Evolutionary conservation across 2,888 invertebrate species (phyloP).

Genomic region (Cheilosia impressa): DNA sequence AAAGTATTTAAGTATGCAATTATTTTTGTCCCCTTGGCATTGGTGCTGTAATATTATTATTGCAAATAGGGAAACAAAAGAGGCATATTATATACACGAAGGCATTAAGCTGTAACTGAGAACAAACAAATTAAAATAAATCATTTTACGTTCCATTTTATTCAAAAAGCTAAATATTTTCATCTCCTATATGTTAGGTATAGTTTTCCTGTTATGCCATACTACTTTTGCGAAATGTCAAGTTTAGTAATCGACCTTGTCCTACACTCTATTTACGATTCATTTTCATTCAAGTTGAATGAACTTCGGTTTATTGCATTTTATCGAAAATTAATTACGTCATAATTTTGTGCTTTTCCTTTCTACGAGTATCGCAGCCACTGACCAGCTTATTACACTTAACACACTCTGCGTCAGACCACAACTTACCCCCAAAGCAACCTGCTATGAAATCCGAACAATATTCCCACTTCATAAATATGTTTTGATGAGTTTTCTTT

Average conservation of each 20-base stretch:
- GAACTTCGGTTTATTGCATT: slow-evolving; percentile 39
- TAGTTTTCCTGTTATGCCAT: not conserved
- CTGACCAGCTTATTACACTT: slow-evolving; percentile 10
- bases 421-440: slow-evolving; percentile 85
- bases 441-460: slow-evolving; percentile 85
- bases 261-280: slow-evolving; percentile 33
- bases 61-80: too few relatives aligned
- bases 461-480: slow-evolving; percentile 81
- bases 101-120: not conserved
- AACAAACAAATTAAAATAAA: too few relatives aligned
- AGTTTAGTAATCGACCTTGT: slow-evolving; percentile 33
- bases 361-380: not conserved
- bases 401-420: slow-evolving; percentile 65
- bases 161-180: too few relatives aligned
- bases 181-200: too few relatives aligned
- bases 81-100: not conserved
- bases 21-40: slow-evolving; percentile 1
- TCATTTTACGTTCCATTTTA: too few relatives aligned
- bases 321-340: slow-evolving; percentile 55
- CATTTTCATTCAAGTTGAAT: slow-evolving; percentile 52
- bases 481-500: slow-evolving; percentile 22
- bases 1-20: not conserved
- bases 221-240: slow-evolving; percentile 10
- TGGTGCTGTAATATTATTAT: not conserved
- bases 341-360: slow-evolving; percentile 29